Percentiles rank a stretch among this genome's conserved stretches.
Evolutionary conservation across 2,888 invertebrate genomes (phyloP).

Genomic region (Myathropa florea): DNA sequence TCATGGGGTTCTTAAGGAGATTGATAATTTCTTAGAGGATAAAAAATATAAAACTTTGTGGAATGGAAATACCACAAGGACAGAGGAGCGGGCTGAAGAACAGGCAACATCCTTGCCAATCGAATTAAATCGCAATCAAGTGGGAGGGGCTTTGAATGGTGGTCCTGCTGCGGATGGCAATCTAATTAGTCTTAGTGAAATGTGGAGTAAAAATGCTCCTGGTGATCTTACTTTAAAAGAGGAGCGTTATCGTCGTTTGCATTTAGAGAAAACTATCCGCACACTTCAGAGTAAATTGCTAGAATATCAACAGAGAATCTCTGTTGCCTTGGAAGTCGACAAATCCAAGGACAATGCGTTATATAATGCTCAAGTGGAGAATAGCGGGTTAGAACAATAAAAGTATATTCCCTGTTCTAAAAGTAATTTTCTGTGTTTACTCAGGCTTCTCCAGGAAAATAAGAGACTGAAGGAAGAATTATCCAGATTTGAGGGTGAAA

Average conservation of each 20-base stretch:
- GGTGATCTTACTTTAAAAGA: constrained; percentile 85
- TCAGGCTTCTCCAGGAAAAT: constrained; percentile 74
- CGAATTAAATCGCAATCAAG: constrained; percentile 64
- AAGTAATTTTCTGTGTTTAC: neutral
- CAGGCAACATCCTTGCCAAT: constrained; percentile 74
- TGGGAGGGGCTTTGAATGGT: neutral
- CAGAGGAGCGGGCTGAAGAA: constrained; percentile 31
- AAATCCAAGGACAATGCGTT: constrained; percentile 88
- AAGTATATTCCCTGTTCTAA: constrained; percentile 14
- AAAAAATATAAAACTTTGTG: constrained; percentile 58
- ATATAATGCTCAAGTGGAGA: constrained; percentile 84
- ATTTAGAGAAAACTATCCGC: constrained; percentile 88
- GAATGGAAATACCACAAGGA: constrained; percentile 51
- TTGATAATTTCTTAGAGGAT: constrained; percentile 77
- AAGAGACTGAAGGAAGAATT: constrained; percentile 73
- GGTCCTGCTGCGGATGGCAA: constrained; percentile 64
- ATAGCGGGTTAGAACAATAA: constrained; percentile 81
- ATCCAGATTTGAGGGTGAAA: constrained; percentile 77
- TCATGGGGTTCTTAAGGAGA: constrained; percentile 76
- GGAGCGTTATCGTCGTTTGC: constrained; percentile 88
- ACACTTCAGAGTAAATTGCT: constrained; percentile 87
- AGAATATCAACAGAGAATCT: constrained; percentile 89
- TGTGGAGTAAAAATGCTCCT: constrained; percentile 79
- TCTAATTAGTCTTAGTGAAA: constrained; percentile 79
- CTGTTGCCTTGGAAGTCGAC: constrained; percentile 90